phyloP scores from a whole-genome alignment of 2,113 vertebrate species.

The Columba livia region DNA sequence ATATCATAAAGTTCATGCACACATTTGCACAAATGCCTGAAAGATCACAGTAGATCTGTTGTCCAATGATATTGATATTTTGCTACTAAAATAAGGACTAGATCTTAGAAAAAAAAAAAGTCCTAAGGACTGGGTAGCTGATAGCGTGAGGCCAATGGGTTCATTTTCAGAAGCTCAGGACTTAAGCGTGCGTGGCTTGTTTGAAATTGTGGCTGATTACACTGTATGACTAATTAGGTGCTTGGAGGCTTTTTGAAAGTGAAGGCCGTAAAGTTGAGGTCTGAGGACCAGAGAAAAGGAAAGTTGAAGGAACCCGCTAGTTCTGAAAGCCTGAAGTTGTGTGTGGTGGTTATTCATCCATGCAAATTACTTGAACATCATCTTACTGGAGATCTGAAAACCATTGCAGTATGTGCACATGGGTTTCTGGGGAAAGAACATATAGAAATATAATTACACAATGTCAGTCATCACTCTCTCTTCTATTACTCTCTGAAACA shows the following conservation, averaged over 20 bases:
- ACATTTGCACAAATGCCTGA: neutral
- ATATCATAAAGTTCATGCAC: neutral
- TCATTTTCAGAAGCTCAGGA: neutral
- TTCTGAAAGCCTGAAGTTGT: neutral
- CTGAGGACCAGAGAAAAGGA: neutral
- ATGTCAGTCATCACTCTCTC: neutral
- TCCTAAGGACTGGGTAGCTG: neutral
- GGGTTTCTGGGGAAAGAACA: neutral
- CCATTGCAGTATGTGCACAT: accelerated
- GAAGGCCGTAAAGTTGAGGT: neutral
- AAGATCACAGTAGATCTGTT: neutral
- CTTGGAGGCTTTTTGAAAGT: neutral
- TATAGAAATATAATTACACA: neutral
- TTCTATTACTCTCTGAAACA: neutral
- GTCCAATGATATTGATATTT: neutral
- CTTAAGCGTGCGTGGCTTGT: neutral
- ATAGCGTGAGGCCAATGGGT: neutral
- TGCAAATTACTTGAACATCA: neutral
- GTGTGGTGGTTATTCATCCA: neutral
- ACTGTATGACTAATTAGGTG: neutral
- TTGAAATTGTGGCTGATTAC: neutral
- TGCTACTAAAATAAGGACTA: neutral
- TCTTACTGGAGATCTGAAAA: neutral
- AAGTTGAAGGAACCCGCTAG: accelerated
- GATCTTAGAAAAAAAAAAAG: neutral